A percentile compares a stretch with the other conserved stretches of the same genome.
Evolutionary conservation across 2,113 vertebrate species (phyloP).

Genomic region (Halichoerus grypus): DNA sequence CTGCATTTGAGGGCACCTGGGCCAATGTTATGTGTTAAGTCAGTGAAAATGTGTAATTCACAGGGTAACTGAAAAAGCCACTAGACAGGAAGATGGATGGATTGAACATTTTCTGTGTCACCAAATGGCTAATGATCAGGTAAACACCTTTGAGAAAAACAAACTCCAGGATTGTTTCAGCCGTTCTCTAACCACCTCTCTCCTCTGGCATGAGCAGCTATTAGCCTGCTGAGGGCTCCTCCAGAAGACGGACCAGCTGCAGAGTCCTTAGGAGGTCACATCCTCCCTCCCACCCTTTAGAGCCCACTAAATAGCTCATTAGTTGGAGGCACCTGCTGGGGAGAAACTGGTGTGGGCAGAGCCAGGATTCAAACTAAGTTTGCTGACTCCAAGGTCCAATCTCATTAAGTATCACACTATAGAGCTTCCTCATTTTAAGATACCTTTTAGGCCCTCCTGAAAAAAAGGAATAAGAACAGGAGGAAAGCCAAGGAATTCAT

Average conservation of each 20-base stretch:
- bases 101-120: slow-evolving; percentile 72
- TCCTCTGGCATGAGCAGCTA: not conserved
- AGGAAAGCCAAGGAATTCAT: not conserved
- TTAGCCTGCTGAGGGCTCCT: not conserved
- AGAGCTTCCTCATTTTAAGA: not conserved
- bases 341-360: not conserved
- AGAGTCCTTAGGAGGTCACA: not conserved
- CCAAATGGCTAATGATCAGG: slow-evolving; percentile 75
- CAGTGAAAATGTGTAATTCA: slow-evolving; percentile 77
- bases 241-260: not conserved
- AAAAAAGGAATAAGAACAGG: not conserved
- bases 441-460: not conserved
- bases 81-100: slow-evolving; percentile 78
- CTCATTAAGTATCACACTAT: not conserved
- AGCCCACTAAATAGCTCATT: slow-evolving; percentile 25
- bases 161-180: slow-evolving; percentile 74
- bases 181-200: slow-evolving; percentile 6
- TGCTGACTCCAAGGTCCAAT: not conserved
- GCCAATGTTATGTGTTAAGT: slow-evolving; percentile 61
- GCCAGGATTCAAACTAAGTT: not conserved
- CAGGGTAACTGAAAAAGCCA: slow-evolving; percentile 68
- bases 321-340: slow-evolving; percentile 24
- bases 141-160: slow-evolving; percentile 74
- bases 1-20: slow-evolving; percentile 74
- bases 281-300: not conserved